Conservation (phyloP, 1,140 invertebrate species). For the Triops cancriformis region DNA sequence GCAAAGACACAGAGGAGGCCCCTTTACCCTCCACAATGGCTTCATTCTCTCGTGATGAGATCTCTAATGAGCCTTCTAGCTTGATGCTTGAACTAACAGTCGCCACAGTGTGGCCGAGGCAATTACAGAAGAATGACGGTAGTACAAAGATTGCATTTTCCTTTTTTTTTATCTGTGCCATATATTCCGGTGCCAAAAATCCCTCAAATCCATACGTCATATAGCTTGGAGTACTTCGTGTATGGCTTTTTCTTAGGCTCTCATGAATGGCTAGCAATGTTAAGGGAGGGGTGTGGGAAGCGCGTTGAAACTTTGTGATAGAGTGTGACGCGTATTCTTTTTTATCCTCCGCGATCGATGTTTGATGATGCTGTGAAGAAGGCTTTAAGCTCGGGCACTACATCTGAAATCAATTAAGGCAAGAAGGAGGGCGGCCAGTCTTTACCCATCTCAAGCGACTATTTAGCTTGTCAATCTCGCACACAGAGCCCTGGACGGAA, state of each 20-base stretch:
- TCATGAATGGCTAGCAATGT: neutral
- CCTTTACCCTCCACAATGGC: constrained; percentile 12
- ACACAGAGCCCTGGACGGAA: neutral
- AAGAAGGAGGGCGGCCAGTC: neutral
- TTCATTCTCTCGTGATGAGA: constrained; percentile 4
- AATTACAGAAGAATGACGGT: neutral
- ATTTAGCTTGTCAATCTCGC: constrained; percentile 21
- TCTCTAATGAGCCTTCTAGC: neutral
- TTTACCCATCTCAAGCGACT: constrained; percentile 7
- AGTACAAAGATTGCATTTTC: neutral
- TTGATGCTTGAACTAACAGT: neutral
- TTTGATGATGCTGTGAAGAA: constrained; percentile 1
- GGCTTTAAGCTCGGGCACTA: constrained; percentile 8
- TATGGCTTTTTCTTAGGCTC: neutral
- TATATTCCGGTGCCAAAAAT: neutral
- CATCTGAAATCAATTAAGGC: constrained; percentile 14
- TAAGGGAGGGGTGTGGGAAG: neutral
- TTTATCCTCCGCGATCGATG: neutral
- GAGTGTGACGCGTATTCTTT: constrained; percentile 6
- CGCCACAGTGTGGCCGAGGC: neutral
- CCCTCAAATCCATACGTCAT: neutral
- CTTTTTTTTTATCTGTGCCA: neutral
- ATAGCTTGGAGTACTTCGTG: neutral
- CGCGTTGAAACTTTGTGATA: neutral
- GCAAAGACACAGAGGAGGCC: neutral